Evolutionary conservation across 1,140 invertebrate species (phyloP).

Genomic region (Heliconius eleuchia): DNA sequence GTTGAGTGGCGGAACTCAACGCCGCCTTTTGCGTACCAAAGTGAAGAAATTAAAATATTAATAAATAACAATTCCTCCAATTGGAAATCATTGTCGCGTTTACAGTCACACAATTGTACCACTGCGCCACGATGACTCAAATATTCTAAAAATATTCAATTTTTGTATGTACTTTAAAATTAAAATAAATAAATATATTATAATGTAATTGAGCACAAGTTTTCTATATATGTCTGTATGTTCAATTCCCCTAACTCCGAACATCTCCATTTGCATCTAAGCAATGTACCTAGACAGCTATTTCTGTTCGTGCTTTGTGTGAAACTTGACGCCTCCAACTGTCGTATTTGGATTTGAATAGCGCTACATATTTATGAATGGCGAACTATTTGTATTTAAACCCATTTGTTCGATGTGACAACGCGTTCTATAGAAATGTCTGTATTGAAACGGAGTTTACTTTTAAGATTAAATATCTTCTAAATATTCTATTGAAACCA

Average conservation of each 20-base stretch:
- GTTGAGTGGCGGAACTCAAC: too few relatives aligned
- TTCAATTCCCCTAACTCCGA: slow-evolving; percentile 17
- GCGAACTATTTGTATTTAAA: slow-evolving; percentile 34
- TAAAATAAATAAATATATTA: background rate
- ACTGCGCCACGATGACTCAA: too few relatives aligned
- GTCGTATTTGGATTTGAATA: slow-evolving; percentile 36
- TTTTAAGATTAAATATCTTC: slow-evolving; percentile 10
- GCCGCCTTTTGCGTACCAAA: too few relatives aligned
- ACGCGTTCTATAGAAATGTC: slow-evolving; percentile 21
- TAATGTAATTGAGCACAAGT: background rate
- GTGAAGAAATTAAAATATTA: too few relatives aligned
- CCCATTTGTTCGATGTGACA: slow-evolving; percentile 25
- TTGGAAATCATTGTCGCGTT: too few relatives aligned
- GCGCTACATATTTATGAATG: slow-evolving; percentile 36
- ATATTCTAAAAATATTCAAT: too few relatives aligned
- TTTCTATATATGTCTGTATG: background rate
- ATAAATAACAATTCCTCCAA: too few relatives aligned
- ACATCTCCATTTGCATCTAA: slow-evolving; percentile 35
- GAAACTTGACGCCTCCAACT: slow-evolving; percentile 35
- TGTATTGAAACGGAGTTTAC: background rate
- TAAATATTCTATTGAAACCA: background rate
- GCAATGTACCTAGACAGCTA: slow-evolving; percentile 32
- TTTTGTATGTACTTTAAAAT: too few relatives aligned
- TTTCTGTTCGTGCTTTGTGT: slow-evolving; percentile 44
- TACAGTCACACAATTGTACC: too few relatives aligned